Evolutionary conservation across 2,797 vertebrate genomes (phyloP), one percentile per base, ranked within the genome.

Genomic region (Arremon aurantiirostris): DNA sequence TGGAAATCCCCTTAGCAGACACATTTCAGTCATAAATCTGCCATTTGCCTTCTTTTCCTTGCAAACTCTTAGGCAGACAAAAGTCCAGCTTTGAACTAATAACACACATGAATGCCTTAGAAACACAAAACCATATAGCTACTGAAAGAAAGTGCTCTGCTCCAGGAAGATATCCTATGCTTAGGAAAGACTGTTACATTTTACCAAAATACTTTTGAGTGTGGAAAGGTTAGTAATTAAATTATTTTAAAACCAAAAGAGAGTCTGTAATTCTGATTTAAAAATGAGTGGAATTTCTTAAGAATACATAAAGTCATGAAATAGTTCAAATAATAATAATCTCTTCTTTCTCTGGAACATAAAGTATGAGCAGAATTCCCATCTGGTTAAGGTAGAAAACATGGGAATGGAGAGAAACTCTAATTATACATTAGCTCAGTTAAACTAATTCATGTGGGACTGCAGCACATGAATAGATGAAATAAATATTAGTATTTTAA

Each of bases 391-490:
- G 82, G 90, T 93, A 91, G 69, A 78, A 80, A 85, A 94, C 50
- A 79, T 59, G 60, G 47, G 41, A 86, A 47, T 90, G 56, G 71
- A 95, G 66, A 94, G 64, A 96, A 96, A 96, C 65, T 49, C 52
- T 96, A 93, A 97, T 96, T 96, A 96, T 65, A 71, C 80, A 95
- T 95, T 93, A 97, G 59, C 87, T 95, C 75, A 70, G 86, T 94
- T 94, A 97, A 97, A 92, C 70, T 89, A 91, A 95, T 95, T 97
- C 89, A 90, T 28, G 52, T 77, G 71, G 84, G 76, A 90, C 37
- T 86, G 55, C 57, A 95, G 50, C 82, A 89, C 37, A 78, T 32
- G 47, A 83, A 88, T 64, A 87, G 63, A 87, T 84, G 20, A 84
- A 97, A 96, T 86, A 96, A 96, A 89, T 52, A 64, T 79, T 92